These are phyloP conservation scores for Notospermus geniculatus DNA, from an alignment of 1,140 invertebrate genomes.

Conservation along the genomic window DNA sequence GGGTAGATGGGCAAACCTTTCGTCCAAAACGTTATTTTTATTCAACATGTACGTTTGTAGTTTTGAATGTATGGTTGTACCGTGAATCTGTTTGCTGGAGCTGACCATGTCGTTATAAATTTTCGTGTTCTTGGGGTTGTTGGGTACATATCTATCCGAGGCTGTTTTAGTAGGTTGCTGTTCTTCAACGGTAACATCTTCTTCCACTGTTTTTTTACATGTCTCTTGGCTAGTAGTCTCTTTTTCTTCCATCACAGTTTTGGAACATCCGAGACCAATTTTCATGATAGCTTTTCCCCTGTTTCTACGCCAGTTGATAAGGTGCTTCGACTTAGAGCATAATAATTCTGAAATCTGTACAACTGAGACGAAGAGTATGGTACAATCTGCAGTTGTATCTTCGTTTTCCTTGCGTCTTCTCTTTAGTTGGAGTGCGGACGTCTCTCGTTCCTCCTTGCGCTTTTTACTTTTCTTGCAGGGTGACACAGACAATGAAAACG, in stretches of 20 bases:
- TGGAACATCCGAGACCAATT: conserved; percentile 4
- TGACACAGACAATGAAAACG: too few species aligned
- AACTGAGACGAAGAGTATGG: not conserved
- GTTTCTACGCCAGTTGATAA: not conserved
- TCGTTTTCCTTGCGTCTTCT: not conserved
- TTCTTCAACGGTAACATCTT: not conserved
- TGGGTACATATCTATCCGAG: not conserved
- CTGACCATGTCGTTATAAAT: not conserved
- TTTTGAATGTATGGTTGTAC: not conserved
- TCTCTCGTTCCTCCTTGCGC: not conserved
- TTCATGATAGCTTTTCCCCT: not conserved
- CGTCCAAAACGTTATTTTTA: not conserved
- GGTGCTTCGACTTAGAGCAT: not conserved
- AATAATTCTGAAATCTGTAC: not conserved
- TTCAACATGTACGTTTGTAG: not conserved
- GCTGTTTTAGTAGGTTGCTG: not conserved
- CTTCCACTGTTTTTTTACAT: not conserved
- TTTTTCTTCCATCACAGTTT: conserved; percentile 2
- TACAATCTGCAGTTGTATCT: too few species aligned
- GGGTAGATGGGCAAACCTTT: not conserved
- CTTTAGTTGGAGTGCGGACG: not conserved
- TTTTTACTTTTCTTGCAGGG: not conserved
- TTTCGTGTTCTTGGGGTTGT: not conserved
- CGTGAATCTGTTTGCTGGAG: not conserved
- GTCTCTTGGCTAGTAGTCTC: not conserved